Percentiles rank a stretch among this genome's conserved stretches.
Evolutionary conservation across 2,797 vertebrate species (phyloP).

Genomic region (Caiman crocodilus): DNA sequence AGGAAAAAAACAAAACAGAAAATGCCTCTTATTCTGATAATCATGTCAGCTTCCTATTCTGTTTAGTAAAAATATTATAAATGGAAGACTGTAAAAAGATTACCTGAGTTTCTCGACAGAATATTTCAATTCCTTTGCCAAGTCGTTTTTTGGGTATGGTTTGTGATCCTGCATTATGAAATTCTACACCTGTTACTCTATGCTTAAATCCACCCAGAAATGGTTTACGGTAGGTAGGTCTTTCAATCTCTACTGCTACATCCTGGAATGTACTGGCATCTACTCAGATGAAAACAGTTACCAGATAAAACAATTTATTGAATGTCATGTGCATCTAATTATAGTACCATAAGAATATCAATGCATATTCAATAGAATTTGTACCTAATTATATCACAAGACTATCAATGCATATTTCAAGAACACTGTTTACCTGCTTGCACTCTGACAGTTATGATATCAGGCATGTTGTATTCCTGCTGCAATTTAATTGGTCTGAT

Average conservation of each 20-base stretch:
- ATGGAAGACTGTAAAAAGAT: not conserved
- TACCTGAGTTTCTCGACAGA: slow-evolving; percentile 92
- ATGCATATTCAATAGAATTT: fast-evolving
- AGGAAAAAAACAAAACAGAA: too few species aligned
- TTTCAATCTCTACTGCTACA: slow-evolving; percentile 89
- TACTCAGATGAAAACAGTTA: slow-evolving; percentile 62
- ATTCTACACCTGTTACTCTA: slow-evolving; percentile 85
- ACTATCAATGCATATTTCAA: fast-evolving
- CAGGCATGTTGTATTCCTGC: slow-evolving; percentile 82
- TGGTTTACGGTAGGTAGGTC: slow-evolving; percentile 83
- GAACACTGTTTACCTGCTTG: slow-evolving; percentile 81
- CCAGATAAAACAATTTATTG: slow-evolving; percentile 1
- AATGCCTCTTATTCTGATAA: not conserved
- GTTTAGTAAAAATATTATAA: not conserved
- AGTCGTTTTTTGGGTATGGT: slow-evolving; percentile 83
- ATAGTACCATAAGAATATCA: fast-evolving
- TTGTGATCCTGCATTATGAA: slow-evolving; percentile 91
- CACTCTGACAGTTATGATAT: slow-evolving; percentile 87
- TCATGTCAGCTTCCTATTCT: not conserved
- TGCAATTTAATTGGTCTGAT: slow-evolving; percentile 77
- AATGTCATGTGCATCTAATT: not conserved
- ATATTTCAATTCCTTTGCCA: slow-evolving; percentile 75
- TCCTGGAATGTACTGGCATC: slow-evolving; percentile 79
- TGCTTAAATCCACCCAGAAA: slow-evolving; percentile 94
- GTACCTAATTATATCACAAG: not conserved